Conservation (phyloP, 2,113 vertebrate species). For the Channa maculata region DNA sequence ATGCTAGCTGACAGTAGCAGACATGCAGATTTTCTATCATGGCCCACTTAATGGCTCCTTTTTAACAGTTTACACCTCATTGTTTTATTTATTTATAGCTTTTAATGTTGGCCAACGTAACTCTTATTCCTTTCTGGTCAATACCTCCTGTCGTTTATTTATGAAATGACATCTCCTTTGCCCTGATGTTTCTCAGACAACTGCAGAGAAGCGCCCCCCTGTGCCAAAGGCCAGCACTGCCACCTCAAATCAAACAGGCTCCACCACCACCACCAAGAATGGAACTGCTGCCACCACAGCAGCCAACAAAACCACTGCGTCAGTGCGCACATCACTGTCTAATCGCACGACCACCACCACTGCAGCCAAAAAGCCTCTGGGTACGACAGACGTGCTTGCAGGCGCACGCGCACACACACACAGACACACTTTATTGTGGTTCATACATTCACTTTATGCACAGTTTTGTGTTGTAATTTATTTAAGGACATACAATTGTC, state of each 20-base stretch:
- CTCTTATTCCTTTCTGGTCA: fast-evolving
- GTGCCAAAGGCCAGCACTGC: constrained; percentile 79
- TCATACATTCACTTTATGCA: too few relatives aligned
- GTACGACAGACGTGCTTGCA: constrained; percentile 83
- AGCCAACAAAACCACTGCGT: constrained; percentile 67
- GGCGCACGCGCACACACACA: constrained; percentile 11
- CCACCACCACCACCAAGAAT: constrained; percentile 79
- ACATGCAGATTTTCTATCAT: background rate
- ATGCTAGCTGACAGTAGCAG: constrained; percentile 1
- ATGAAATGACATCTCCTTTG: background rate
- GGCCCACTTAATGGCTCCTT: background rate
- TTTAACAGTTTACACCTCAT: too few relatives aligned
- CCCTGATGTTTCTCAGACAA: constrained; percentile 36
- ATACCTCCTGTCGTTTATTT: background rate
- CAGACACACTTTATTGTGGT: too few relatives aligned
- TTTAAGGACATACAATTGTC: too few relatives aligned
- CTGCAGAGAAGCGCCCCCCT: constrained; percentile 80
- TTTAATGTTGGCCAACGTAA: background rate
- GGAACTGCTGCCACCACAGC: constrained; percentile 66
- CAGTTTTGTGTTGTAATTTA: too few relatives aligned
- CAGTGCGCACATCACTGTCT: constrained; percentile 48
- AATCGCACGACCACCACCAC: constrained; percentile 51
- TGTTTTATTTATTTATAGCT: background rate
- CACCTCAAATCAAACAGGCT: constrained; percentile 47
- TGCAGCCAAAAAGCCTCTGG: constrained; percentile 81